Percentiles rank a stretch among this genome's conserved stretches.
Evolutionary conservation across 2,113 vertebrate species (phyloP).

Genomic region (Halichoerus grypus): DNA sequence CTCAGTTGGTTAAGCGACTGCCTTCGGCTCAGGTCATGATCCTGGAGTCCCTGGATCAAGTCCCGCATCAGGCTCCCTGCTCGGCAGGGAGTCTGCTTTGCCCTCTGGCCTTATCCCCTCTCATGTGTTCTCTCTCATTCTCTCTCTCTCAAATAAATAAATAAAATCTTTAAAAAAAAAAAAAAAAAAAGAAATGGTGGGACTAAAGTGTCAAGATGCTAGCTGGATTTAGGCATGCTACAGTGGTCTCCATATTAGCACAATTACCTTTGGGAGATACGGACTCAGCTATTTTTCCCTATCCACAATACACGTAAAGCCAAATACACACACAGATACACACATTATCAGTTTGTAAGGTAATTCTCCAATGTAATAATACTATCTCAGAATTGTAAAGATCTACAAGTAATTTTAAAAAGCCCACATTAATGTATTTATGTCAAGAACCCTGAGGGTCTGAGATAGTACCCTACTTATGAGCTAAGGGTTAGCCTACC

Average conservation of each 20-base stretch:
- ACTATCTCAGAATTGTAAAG: background rate
- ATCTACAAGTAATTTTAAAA: background rate
- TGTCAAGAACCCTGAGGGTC: background rate
- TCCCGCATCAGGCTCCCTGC: too few species aligned
- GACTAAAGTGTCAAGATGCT: background rate
- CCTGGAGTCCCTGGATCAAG: too few species aligned
- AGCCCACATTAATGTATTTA: background rate
- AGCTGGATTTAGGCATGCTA: background rate
- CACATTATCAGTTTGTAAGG: background rate
- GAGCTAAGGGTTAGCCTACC: background rate
- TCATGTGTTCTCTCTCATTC: too few species aligned
- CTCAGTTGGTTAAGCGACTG: too few species aligned
- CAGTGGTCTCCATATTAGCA: background rate
- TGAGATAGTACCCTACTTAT: background rate
- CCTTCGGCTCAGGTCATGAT: too few species aligned
- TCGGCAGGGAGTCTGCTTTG: too few species aligned
- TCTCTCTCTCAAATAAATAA: too few species aligned
- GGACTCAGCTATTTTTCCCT: background rate
- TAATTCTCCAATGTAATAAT: background rate
- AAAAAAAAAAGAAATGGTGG: background rate
- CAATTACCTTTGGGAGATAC: background rate
- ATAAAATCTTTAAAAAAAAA: too few species aligned
- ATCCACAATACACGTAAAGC: background rate
- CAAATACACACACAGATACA: background rate
- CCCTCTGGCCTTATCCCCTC: too few species aligned